Evolutionary conservation across 1,140 invertebrate genomes (phyloP), one percentile per base, ranked within the genome.

Genomic region (Hypothenemus hampei): DNA sequence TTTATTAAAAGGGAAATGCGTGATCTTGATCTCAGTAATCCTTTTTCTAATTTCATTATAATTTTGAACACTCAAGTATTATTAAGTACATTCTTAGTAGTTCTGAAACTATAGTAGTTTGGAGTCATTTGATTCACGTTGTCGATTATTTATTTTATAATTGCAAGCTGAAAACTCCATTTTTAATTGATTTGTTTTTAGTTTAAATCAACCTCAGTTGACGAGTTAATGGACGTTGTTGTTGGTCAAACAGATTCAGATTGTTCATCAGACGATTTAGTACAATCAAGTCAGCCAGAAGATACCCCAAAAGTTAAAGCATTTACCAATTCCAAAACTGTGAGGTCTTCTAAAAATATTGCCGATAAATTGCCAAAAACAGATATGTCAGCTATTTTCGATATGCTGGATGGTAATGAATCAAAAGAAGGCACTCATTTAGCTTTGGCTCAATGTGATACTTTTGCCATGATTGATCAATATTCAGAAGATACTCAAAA

Each of bases 351-450:
- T n/a, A 11, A 64, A 39, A 23, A 46, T n/a, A 52, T 60, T 40
- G 16, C 26, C 39, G 36, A 61, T 37, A 60, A 57, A 16, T 22
- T 54, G 49, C 54, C 58, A 7, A 45, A 58, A 53, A 61, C 26
- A 18, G 60, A 66, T 33, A 52, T 68, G 3, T 37, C 50, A 8
- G 23, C 58, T 21, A 53, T 68, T 20, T 62, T 68, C 13, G 61
- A 62, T 57, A 46, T 55, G 33, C 61, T 68, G 15, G 65, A 68
- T 58, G 62, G 62, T 10, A 60, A 58, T 29, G 59, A 53, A 52
- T 36, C 11, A 40, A 47, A 49, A 46, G 18, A n/a, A n/a, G n/a
- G n/a, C n/a, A n/a, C n/a, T n/a, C n/a, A n/a, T n/a, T n/a, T 7
- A 20, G 35, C 10, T 20, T 11, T 35, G 16, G 29, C 46, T 21